Base-by-base conservation (phyloP, 1,140 invertebrate species). In the Heliconius congener region DNA sequence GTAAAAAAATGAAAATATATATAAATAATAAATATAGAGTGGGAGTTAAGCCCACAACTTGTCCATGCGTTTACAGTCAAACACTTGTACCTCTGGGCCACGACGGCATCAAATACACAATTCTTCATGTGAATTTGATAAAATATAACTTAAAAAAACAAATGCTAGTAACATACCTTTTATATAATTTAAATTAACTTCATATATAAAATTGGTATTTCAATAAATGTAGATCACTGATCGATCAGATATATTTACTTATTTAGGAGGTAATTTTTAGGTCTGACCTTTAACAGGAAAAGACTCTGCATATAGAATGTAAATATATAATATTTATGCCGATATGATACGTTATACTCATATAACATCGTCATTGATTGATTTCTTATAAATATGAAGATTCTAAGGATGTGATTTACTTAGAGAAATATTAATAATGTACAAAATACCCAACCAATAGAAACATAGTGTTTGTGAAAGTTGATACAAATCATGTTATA, bases 401-500 rank as follows among this genome's bases (percentile, higher is more conserved):
- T 42, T 42, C 8, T 42, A 13, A 37, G 5, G 34, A 37, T 37
- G 4, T 37, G 13, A 46, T 46, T 46, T 46, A 46, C 13, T 4
- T 52, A 18, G 8, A 52, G 18, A 52, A 52, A 52, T 19, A 52
- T 19, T 46, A 3, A 18, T 52, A 57, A 0, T 23, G 19, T 23
- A 57, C 8, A 66, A 13, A 13, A n/a, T 8, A 66, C 1, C 9
- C 23, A 8, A 30, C 13, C 19, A 3, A 57, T 1, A 66, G 27
- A 30, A 9, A 66, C 18, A 30, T 30, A 27, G 60, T 30, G 60
- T 66, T n/a, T 5, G 23, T 66, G 16, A 42, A 37, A 72, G 6
- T 72, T 72, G 50, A 8, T 2, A 52, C 8, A 23, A 18, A 75
- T 75, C 8, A 78, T 52, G 18, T 73, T 70, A 78, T 39, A 50